Percentiles rank a stretch among this genome's conserved stretches.
Evolutionary conservation across 2,113 vertebrate species (phyloP).

Genomic region (Seriola rivoliana): DNA sequence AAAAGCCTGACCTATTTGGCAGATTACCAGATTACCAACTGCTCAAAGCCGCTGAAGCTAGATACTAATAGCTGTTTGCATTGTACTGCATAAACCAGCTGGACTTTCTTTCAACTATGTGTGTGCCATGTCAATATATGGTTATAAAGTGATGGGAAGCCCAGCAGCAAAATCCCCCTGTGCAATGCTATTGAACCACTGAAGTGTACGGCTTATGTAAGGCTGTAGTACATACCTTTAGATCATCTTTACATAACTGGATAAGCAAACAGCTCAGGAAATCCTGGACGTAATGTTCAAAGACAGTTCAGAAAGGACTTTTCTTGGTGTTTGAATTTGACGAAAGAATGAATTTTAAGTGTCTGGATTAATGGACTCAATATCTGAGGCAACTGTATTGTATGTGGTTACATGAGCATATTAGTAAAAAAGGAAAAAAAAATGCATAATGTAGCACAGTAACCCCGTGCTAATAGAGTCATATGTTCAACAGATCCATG

Average conservation of each 20-base stretch:
- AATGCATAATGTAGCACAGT: background rate
- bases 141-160: slow-evolving; percentile 35
- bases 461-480: background rate
- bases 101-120: slow-evolving; percentile 17
- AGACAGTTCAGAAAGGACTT: slow-evolving; percentile 16
- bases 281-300: slow-evolving; percentile 39
- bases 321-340: slow-evolving; percentile 29
- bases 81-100: slow-evolving; percentile 18
- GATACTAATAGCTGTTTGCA: slow-evolving; percentile 11
- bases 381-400: background rate
- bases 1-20: background rate
- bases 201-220: slow-evolving; percentile 43
- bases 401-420: slow-evolving; percentile 7
- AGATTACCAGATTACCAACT: background rate
- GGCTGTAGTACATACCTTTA: slow-evolving; percentile 26
- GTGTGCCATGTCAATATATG: slow-evolving; percentile 62
- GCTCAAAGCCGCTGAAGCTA: background rate
- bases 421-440: background rate
- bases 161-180: slow-evolving; percentile 34
- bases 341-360: slow-evolving; percentile 13
- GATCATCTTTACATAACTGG: slow-evolving; percentile 52
- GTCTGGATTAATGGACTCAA: background rate
- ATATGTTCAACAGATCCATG: slow-evolving; percentile 12
- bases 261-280: slow-evolving; percentile 17
- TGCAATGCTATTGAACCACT: slow-evolving; percentile 43